Conservation (phyloP, 2,113 vertebrate genomes). For the Phalacrocorax brasilianus region DNA sequence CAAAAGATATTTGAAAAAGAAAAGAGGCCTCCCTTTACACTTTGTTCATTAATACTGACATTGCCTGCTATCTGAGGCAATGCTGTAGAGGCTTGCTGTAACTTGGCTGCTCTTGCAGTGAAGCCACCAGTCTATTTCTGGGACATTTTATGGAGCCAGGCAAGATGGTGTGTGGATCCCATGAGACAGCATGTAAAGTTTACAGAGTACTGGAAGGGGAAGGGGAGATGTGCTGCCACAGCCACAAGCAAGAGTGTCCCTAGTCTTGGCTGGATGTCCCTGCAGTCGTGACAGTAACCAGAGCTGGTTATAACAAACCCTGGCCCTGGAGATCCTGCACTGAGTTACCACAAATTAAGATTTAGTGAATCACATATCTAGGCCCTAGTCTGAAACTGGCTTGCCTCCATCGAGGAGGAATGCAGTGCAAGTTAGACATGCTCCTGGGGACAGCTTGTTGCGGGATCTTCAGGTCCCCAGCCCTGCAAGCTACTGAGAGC, state of each 20-base stretch:
- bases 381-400: neutral
- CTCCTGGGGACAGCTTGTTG: neutral
- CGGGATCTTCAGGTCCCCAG: neutral
- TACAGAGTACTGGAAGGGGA: neutral
- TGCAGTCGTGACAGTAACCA: neutral
- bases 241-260: neutral
- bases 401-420: neutral
- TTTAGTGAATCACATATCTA: neutral
- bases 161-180: neutral
- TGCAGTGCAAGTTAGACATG: neutral
- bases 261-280: neutral
- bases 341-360: neutral
- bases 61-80: neutral
- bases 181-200: neutral
- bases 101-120: neutral
- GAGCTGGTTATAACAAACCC: neutral
- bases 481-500: neutral
- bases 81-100: neutral
- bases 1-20: neutral
- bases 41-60: neutral
- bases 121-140: neutral
- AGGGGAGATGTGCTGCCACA: neutral
- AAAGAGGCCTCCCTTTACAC: neutral
- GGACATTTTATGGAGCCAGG: neutral
- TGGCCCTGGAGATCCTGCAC: neutral